These are phyloP conservation scores for Piscicola geometra DNA, from an alignment of 2,888 invertebrate genomes.

Conservation along the genomic window DNA sequence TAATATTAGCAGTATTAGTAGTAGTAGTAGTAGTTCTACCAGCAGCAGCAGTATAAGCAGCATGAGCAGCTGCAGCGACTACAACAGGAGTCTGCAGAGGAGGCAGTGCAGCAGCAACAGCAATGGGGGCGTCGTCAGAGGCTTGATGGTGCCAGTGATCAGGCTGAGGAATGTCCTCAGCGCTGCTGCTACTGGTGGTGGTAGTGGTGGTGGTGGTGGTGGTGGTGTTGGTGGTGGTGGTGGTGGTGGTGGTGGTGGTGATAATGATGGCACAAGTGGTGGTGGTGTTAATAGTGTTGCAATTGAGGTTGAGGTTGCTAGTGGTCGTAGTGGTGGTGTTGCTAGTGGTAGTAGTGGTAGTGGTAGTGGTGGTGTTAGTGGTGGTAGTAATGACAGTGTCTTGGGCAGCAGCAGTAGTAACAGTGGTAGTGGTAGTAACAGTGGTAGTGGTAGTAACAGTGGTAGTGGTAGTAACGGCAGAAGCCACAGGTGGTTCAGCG, in stretches of 20 bases:
- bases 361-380: not conserved
- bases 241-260: not conserved
- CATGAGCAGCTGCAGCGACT: not conserved
- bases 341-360: not conserved
- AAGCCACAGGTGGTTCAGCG: not conserved
- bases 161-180: not conserved
- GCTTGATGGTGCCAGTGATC: not conserved
- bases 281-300: not conserved
- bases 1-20: not conserved
- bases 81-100: not conserved
- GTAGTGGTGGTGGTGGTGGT: not conserved
- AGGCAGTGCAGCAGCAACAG: not conserved
- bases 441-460: not conserved
- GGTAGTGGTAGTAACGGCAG: not conserved
- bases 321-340: not conserved
- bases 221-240: not conserved
- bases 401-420: not conserved
- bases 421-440: not conserved
- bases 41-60: not conserved
- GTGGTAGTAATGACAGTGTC: not conserved
- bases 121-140: not conserved
- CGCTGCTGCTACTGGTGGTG: not conserved
- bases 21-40: not conserved
- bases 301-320: not conserved
- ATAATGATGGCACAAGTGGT: not conserved